Evolutionary conservation across 2,113 vertebrate species (phyloP).

Genomic region (Benitochromis conjunctus): DNA sequence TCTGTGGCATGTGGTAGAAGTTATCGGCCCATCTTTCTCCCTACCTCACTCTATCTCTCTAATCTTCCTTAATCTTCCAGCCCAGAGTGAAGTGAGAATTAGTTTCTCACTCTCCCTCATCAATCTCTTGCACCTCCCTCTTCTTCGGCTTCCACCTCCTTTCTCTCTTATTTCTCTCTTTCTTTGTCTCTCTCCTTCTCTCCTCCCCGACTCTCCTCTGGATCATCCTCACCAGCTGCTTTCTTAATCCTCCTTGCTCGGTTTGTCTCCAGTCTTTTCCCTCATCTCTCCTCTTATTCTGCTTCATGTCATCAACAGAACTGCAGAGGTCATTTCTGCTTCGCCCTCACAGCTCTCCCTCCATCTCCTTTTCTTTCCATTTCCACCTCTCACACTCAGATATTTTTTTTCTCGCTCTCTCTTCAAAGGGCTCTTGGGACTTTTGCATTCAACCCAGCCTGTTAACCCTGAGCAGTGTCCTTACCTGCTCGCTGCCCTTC

Average conservation of each 20-base stretch:
- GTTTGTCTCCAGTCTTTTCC: conserved; percentile 28
- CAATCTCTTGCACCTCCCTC: conserved; percentile 67
- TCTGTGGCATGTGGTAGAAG: conserved; percentile 63
- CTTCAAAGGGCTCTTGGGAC: conserved; percentile 19
- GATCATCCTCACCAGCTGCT: conserved; percentile 56
- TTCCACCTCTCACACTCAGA: background rate
- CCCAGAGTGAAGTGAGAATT: conserved; percentile 79
- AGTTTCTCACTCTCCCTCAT: conserved; percentile 74
- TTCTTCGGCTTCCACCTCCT: conserved; percentile 20
- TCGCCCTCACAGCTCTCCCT: background rate
- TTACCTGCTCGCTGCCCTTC: background rate
- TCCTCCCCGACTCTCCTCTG: background rate
- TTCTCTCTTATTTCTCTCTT: conserved; percentile 1
- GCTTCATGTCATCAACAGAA: conserved; percentile 42
- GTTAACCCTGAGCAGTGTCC: conserved; percentile 40
- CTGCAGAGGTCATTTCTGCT: conserved; percentile 44
- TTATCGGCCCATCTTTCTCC: conserved; percentile 70
- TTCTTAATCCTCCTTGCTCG: conserved; percentile 58
- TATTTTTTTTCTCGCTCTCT: background rate
- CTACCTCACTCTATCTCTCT: conserved; percentile 62
- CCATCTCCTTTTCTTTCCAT: conserved; percentile 11
- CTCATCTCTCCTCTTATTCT: conserved; percentile 15
- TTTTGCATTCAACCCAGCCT: background rate
- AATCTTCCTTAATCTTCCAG: conserved; percentile 78
- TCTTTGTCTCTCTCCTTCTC: background rate